phyloP scores from a whole-genome alignment of 2,888 invertebrate species.

The Megaustenia siamemsis region DNA sequence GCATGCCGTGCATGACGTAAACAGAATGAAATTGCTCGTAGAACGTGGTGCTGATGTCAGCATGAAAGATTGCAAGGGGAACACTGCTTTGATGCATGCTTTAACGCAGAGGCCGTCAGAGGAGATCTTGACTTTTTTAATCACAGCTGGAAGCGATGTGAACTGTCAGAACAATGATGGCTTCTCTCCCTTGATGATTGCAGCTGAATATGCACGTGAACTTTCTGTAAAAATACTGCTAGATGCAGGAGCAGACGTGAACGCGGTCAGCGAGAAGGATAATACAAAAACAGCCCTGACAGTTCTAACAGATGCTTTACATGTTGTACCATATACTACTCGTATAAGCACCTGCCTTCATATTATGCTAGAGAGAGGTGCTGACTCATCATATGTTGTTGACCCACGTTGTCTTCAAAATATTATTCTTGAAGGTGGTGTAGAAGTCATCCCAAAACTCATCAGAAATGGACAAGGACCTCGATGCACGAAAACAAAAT shows the following conservation, averaged over 20 bases:
- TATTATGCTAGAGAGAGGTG: not conserved
- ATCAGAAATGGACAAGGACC: not conserved
- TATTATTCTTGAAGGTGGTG: not conserved
- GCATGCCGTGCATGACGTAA: too few species aligned
- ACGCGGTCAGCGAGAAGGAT: not conserved
- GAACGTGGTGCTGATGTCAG: not conserved
- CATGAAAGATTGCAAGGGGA: not conserved
- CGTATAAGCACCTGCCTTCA: not conserved
- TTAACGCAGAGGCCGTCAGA: too few species aligned
- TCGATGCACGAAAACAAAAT: not conserved
- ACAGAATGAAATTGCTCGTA: not conserved
- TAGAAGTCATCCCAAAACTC: not conserved
- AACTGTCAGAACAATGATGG: constrained; percentile 14
- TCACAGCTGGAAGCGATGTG: not conserved
- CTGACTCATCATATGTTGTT: not conserved
- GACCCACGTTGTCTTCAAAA: not conserved
- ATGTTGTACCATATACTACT: not conserved
- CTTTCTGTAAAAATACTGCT: not conserved
- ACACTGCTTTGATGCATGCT: not conserved
- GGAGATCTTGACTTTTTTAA: too few species aligned
- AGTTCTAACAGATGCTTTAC: not conserved
- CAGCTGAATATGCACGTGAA: not conserved
- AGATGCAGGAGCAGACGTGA: not conserved
- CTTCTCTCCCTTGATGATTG: not conserved
- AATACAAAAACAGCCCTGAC: not conserved